Evolutionary conservation across 2,113 vertebrate species (phyloP).

Genomic region (Macroglossus sobrinus): DNA sequence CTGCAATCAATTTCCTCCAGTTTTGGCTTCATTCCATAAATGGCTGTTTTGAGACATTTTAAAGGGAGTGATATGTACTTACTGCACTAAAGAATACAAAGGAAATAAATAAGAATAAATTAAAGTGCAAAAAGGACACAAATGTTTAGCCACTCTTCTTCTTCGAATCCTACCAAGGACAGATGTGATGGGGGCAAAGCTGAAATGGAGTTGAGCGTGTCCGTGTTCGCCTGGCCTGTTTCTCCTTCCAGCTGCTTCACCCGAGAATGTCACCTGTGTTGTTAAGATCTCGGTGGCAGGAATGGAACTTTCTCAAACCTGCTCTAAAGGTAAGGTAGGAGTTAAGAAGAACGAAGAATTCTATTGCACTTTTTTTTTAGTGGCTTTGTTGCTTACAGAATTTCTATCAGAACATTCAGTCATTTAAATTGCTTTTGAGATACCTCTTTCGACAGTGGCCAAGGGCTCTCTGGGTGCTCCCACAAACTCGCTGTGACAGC

Average conservation of each 20-base stretch:
- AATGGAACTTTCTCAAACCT: neutral
- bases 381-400: neutral
- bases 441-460: neutral
- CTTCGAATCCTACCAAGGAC: neutral
- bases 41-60: neutral
- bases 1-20: neutral
- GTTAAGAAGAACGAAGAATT: neutral
- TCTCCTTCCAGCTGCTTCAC: neutral
- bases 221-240: accelerated
- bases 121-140: neutral
- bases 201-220: accelerated
- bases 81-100: neutral
- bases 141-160: neutral
- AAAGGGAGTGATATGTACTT: neutral
- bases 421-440: neutral
- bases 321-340: neutral
- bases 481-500: neutral
- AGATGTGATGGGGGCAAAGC: neutral
- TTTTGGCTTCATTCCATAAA: neutral
- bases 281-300: neutral
- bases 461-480: neutral
- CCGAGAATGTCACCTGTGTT: accelerated
- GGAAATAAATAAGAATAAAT: neutral
- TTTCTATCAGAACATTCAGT: neutral
- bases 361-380: neutral